Conservation (phyloP, 2,113 vertebrate genomes). For the Hepsetus odoe region DNA sequence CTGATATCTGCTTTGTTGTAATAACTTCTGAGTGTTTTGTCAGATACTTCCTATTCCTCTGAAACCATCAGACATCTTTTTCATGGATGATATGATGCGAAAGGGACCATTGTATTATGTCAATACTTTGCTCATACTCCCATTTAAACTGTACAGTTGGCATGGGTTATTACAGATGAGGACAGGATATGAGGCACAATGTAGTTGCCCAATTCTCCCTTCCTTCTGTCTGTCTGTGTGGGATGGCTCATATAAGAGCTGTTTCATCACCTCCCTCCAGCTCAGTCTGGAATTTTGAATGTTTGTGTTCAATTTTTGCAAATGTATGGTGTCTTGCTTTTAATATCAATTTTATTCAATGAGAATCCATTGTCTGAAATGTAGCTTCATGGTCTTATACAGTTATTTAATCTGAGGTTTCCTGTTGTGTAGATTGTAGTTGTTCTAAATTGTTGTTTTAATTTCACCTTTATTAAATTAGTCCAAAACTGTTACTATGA, state of each 20-base stretch:
- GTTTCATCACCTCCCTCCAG: slow-evolving; percentile 31
- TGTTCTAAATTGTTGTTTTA: too few relatives aligned
- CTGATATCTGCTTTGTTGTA: neutral
- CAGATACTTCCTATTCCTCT: neutral
- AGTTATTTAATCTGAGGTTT: too few relatives aligned
- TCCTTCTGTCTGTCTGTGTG: slow-evolving; percentile 27
- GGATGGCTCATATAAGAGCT: slow-evolving; percentile 41
- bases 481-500: too few relatives aligned
- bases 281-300: slow-evolving; percentile 7
- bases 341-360: neutral
- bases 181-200: slow-evolving; percentile 29
- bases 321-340: slow-evolving; percentile 1
- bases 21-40: neutral
- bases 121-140: neutral
- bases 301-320: neutral
- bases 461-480: too few relatives aligned
- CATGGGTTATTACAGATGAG: slow-evolving; percentile 10
- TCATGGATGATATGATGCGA: neutral
- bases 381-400: neutral
- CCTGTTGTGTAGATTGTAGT: too few relatives aligned
- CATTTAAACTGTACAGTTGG: slow-evolving; percentile 15
- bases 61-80: neutral
- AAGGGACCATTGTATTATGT: neutral
- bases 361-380: neutral
- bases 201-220: slow-evolving; percentile 1